Evolutionary conservation across 2,888 invertebrate genomes (phyloP).

Genomic region (Aelia acuminata): DNA sequence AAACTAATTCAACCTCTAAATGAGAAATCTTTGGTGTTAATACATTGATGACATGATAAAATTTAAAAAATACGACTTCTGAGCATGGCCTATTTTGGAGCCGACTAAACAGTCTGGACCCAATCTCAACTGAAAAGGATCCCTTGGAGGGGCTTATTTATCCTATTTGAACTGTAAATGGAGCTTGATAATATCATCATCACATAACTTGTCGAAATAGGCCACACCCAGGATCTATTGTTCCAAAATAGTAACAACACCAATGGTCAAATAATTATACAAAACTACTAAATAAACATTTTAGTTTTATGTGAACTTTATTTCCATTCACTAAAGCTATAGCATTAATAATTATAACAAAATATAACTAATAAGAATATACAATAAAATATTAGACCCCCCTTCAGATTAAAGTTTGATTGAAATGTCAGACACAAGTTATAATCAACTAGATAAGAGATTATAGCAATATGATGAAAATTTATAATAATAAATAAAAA

Average conservation of each 20-base stretch:
- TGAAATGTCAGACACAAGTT: neutral
- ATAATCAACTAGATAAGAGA: neutral
- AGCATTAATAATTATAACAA: neutral
- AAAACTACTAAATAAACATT: neutral
- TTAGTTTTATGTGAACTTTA: neutral
- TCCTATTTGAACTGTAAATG: too few species aligned
- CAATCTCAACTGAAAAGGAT: too few species aligned
- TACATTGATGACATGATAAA: conserved; percentile 16
- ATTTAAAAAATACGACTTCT: too few species aligned
- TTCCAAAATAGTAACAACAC: too few species aligned
- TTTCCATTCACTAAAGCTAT: neutral
- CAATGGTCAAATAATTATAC: conserved; percentile 31
- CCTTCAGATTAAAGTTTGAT: neutral
- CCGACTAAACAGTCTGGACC: too few species aligned
- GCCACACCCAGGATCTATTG: too few species aligned
- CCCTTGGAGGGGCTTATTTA: too few species aligned
- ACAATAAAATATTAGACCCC: neutral
- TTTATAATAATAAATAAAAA: neutral
- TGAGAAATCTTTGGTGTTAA: conserved; percentile 43
- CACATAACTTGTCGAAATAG: too few species aligned
- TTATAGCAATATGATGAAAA: neutral
- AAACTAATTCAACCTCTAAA: neutral
- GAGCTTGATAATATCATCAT: too few species aligned
- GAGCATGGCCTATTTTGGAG: too few species aligned
- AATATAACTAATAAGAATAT: neutral